These are phyloP conservation scores for Microctenopoma steveboyesi DNA, from an alignment of 2,797 vertebrate species.

Conservation along the genomic window DNA sequence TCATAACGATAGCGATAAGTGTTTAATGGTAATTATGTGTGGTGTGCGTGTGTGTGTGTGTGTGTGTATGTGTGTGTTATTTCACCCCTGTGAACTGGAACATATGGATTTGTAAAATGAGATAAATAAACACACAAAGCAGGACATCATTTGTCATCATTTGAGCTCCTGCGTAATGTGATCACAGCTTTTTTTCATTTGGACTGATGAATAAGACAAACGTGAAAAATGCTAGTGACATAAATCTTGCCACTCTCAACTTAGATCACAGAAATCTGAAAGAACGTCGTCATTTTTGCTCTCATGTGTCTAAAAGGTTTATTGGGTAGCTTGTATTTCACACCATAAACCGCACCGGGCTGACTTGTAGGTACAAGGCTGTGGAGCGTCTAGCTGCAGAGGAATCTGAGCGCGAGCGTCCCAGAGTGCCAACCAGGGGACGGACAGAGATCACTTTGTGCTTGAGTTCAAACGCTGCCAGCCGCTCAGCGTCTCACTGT, in stretches of 20 bases:
- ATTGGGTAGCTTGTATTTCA: neutral
- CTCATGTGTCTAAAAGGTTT: neutral
- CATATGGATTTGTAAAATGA: constrained; percentile 16
- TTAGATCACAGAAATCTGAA: neutral
- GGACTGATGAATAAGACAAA: constrained; percentile 38
- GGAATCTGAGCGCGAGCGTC: constrained; percentile 88
- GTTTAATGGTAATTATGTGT: constrained; percentile 65
- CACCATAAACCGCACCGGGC: neutral
- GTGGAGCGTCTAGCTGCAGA: constrained; percentile 91
- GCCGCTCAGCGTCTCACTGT: constrained; percentile 78
- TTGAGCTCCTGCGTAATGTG: constrained; percentile 10
- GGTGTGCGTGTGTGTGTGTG: constrained; percentile 11
- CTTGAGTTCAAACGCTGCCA: constrained; percentile 84
- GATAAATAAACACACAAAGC: constrained; percentile 22
- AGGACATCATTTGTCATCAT: constrained; percentile 32
- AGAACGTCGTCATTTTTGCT: constrained; percentile 1
- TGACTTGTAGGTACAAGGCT: constrained; percentile 89
- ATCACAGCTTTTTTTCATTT: constrained; percentile 20
- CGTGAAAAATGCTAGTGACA: constrained; percentile 6
- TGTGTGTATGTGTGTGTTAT: constrained; percentile 1
- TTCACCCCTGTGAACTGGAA: constrained; percentile 19
- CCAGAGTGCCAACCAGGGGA: constrained; percentile 81
- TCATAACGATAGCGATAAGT: constrained; percentile 63
- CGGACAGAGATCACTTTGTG: constrained; percentile 93
- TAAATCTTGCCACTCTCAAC: constrained; percentile 8